phyloP scores from a whole-genome alignment of 2,797 vertebrate genomes.

The Gymnoscopelus braueri region DNA sequence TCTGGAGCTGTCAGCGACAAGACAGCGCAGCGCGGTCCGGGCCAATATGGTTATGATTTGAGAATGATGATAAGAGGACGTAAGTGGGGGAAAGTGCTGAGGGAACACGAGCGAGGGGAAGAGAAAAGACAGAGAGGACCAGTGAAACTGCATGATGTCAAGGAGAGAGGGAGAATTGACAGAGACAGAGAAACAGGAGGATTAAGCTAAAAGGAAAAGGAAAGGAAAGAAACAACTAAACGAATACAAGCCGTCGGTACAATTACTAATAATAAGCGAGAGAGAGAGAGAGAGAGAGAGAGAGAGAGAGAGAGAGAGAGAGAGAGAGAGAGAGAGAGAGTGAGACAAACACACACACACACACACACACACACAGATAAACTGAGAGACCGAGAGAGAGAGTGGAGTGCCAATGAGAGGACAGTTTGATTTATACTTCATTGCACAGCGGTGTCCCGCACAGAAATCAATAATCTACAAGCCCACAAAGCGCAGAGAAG shows the following conservation, averaged over 20 bases:
- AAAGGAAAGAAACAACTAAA: background rate
- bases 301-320: conserved; percentile 17
- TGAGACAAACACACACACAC: background rate
- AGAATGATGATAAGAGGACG: too few relatives aligned
- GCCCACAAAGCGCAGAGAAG: background rate
- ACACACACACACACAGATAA: background rate
- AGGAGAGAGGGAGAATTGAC: too few relatives aligned
- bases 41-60: too few relatives aligned
- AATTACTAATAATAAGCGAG: too few relatives aligned
- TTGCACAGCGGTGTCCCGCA: too few relatives aligned
- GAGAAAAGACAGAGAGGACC: too few relatives aligned
- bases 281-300: conserved; percentile 2
- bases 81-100: too few relatives aligned
- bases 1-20: conserved; percentile 49
- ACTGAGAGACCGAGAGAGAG: background rate
- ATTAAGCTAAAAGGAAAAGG: background rate
- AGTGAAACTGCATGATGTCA: too few relatives aligned
- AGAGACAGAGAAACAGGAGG: too few relatives aligned
- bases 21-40: conserved; percentile 15
- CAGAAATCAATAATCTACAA: too few relatives aligned
- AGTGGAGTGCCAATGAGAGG: background rate
- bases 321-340: conserved; percentile 8
- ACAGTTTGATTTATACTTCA: too few relatives aligned
- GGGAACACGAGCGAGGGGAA: too few relatives aligned
- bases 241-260: background rate